phyloP scores from a whole-genome alignment of 2,113 vertebrate species.

The Amphilophus citrinellus region DNA sequence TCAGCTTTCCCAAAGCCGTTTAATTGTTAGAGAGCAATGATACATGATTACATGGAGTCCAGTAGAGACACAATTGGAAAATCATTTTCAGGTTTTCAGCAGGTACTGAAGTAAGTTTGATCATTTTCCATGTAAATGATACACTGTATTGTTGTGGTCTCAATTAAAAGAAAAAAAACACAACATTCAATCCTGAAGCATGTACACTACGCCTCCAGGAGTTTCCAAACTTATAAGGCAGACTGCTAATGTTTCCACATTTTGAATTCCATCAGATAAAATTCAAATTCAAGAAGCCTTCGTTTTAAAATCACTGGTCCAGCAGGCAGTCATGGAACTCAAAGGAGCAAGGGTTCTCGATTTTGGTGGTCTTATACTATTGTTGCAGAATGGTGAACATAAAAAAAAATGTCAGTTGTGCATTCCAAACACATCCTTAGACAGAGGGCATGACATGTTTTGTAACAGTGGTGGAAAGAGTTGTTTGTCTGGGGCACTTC shows the following conservation, averaged over 20 bases:
- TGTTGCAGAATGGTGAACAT: neutral
- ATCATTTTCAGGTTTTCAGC: conserved; percentile 34
- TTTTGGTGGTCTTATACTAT: conserved; percentile 1
- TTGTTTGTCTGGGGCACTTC: conserved; percentile 39
- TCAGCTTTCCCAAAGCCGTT: conserved; percentile 47
- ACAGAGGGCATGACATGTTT: neutral
- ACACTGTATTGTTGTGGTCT: conserved; percentile 10
- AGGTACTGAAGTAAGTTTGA: conserved; percentile 4
- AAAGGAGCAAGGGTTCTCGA: neutral
- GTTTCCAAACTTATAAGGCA: neutral
- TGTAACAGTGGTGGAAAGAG: conserved; percentile 10
- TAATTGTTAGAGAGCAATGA: conserved; percentile 36
- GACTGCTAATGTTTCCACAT: neutral
- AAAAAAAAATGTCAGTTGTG: neutral
- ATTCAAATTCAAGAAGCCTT: neutral
- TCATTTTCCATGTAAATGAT: conserved; percentile 32
- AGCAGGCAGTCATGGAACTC: neutral
- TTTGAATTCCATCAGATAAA: conserved; percentile 9
- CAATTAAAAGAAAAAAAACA: conserved; percentile 11
- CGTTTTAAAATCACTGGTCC: conserved; percentile 17
- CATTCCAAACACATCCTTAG: conserved; percentile 20
- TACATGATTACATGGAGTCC: conserved; percentile 30
- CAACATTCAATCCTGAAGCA: neutral
- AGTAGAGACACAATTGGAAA: conserved; percentile 17
- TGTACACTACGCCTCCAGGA: neutral